These are phyloP conservation scores for Orthosia gothica DNA, from an alignment of 2,888 invertebrate genomes.

Conservation along the genomic window DNA sequence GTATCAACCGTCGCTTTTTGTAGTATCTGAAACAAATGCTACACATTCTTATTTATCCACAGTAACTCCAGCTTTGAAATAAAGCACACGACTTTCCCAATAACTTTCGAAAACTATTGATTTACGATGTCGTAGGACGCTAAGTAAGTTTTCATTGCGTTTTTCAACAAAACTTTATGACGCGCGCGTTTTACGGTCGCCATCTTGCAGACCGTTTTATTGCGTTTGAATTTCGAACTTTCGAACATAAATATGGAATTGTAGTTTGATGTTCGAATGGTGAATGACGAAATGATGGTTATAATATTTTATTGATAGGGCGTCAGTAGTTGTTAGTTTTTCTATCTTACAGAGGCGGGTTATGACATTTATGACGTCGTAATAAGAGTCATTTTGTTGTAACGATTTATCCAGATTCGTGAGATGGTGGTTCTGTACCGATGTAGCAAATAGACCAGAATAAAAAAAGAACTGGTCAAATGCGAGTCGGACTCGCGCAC, in stretches of 20 bases:
- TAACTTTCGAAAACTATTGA: slow-evolving; percentile 62
- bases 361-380: too few species aligned
- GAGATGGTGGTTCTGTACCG: too few species aligned
- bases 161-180: slow-evolving; percentile 66
- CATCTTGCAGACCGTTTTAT: slow-evolving; percentile 60
- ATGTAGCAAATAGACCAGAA: too few species aligned
- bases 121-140: slow-evolving; percentile 57
- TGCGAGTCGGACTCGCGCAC: too few species aligned
- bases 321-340: background rate
- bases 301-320: slow-evolving; percentile 19
- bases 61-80: slow-evolving; percentile 13
- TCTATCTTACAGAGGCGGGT: too few species aligned
- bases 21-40: slow-evolving; percentile 1
- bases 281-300: slow-evolving; percentile 23
- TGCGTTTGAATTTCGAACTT: slow-evolving; percentile 57
- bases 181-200: slow-evolving; percentile 48
- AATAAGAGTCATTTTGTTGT: too few species aligned
- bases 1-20: background rate
- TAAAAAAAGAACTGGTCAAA: too few species aligned
- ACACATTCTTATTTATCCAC: slow-evolving; percentile 16
- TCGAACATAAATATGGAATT: slow-evolving; percentile 50
- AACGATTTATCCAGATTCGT: too few species aligned
- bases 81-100: slow-evolving; percentile 27
- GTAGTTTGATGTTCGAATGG: slow-evolving; percentile 33
- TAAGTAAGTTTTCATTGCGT: slow-evolving; percentile 65